These are phyloP conservation scores for Saccopteryx bilineata DNA, from an alignment of 2,113 vertebrate genomes.

Conservation along the genomic window DNA sequence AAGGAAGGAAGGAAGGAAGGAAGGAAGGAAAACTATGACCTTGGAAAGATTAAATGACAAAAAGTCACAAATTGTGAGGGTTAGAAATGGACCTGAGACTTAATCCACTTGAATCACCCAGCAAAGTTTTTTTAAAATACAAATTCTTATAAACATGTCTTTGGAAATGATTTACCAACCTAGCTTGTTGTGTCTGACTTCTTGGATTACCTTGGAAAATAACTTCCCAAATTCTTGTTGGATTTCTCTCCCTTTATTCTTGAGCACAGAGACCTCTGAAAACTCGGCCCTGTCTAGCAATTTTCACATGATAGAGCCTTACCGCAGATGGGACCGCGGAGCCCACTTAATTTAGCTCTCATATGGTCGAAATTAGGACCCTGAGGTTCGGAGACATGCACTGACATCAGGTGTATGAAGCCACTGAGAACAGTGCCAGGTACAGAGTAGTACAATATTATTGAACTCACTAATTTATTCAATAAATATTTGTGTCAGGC, in stretches of 20 bases:
- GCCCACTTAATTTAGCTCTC: background rate
- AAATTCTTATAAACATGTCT: background rate
- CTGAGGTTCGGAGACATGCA: background rate
- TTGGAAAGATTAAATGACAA: background rate
- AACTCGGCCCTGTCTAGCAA: background rate
- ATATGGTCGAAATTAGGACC: background rate
- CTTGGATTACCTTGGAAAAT: slow-evolving; percentile 40
- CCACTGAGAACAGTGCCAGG: background rate
- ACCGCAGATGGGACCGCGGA: background rate
- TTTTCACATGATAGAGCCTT: background rate
- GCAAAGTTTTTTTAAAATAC: background rate
- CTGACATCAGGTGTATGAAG: background rate
- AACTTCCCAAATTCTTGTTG: slow-evolving; percentile 28
- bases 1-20: no score
- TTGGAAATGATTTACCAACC: background rate
- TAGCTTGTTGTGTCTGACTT: slow-evolving; percentile 34
- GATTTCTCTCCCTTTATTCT: slow-evolving; percentile 48
- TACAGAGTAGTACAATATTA: background rate
- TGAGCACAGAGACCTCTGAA: background rate
- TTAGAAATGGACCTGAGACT: background rate
- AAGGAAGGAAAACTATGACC: background rate
- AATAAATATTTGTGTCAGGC: background rate
- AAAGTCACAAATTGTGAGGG: background rate
- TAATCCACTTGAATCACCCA: background rate
- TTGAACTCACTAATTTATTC: background rate